These are phyloP conservation scores for Drosophila murphyi DNA, from an alignment of 1,140 invertebrate species.

Conservation along the genomic window DNA sequence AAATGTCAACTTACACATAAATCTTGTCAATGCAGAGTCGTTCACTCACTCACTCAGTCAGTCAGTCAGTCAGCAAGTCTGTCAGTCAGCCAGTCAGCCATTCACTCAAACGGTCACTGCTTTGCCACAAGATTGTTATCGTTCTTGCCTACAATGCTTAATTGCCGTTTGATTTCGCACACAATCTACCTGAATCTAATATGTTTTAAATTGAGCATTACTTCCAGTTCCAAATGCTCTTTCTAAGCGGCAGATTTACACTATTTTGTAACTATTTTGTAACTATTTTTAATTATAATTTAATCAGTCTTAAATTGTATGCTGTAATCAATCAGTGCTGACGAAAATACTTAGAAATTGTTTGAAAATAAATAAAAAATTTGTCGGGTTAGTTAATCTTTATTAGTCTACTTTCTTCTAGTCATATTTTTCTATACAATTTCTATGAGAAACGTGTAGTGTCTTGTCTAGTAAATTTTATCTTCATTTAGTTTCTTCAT, in stretches of 20 bases:
- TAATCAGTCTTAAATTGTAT: too few relatives aligned
- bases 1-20: slow-evolving; percentile 69
- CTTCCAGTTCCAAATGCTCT: neutral
- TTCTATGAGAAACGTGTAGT: too few relatives aligned
- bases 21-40: slow-evolving; percentile 32
- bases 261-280: neutral
- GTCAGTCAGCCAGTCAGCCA: slow-evolving; percentile 44
- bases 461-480: neutral
- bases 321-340: too few relatives aligned
- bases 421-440: too few relatives aligned
- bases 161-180: slow-evolving; percentile 69
- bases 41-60: slow-evolving; percentile 18
- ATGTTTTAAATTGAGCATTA: neutral
- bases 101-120: slow-evolving; percentile 54
- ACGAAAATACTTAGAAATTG: too few relatives aligned
- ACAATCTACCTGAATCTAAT: slow-evolving; percentile 18
- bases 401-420: too few relatives aligned
- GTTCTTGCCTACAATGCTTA: slow-evolving; percentile 66
- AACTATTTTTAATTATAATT: neutral
- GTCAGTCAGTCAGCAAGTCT: slow-evolving; percentile 39
- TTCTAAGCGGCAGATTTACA: neutral
- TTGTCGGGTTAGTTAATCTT: too few relatives aligned
- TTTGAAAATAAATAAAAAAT: too few relatives aligned
- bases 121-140: slow-evolving; percentile 74
- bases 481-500: neutral